phyloP scores from a whole-genome alignment of 2,888 invertebrate genomes.

The Drosophila paramelanica region DNA sequence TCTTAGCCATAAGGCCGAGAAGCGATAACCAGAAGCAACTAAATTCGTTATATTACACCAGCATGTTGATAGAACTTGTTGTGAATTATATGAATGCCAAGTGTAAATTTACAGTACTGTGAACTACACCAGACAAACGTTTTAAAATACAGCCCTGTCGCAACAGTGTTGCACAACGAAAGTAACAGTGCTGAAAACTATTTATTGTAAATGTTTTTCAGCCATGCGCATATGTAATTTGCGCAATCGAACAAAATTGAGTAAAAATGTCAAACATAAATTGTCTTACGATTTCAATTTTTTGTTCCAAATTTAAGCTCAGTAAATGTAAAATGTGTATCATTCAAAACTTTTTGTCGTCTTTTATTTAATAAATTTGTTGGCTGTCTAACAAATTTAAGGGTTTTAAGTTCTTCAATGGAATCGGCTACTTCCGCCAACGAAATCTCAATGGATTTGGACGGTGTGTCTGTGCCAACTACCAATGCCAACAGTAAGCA shows the following conservation, averaged over 20 bases:
- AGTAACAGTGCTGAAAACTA: neutral
- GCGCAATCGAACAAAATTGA: neutral
- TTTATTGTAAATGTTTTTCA: neutral
- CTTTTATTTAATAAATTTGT: slow-evolving; percentile 21
- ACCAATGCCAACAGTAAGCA: neutral
- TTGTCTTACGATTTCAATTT: too few species aligned
- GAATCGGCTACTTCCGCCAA: slow-evolving; percentile 17
- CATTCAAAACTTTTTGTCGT: neutral
- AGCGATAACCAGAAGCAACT: slow-evolving; percentile 31
- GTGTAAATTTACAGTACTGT: neutral
- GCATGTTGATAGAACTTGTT: slow-evolving; percentile 33
- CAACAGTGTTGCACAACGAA: slow-evolving; percentile 2
- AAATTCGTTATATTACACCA: neutral
- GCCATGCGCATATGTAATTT: neutral
- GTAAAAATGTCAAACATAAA: neutral
- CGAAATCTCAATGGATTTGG: too few species aligned
- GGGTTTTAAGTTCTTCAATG: slow-evolving; percentile 20
- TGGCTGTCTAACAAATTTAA: neutral
- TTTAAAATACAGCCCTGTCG: neutral
- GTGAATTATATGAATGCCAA: slow-evolving; percentile 39
- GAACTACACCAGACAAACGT: neutral
- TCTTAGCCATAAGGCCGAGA: slow-evolving; percentile 87
- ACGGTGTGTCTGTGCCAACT: neutral
- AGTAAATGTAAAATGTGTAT: neutral
- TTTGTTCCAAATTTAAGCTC: too few species aligned